Base-by-base conservation (phyloP, 2,797 vertebrate genomes). In the Botia kubotai region DNA sequence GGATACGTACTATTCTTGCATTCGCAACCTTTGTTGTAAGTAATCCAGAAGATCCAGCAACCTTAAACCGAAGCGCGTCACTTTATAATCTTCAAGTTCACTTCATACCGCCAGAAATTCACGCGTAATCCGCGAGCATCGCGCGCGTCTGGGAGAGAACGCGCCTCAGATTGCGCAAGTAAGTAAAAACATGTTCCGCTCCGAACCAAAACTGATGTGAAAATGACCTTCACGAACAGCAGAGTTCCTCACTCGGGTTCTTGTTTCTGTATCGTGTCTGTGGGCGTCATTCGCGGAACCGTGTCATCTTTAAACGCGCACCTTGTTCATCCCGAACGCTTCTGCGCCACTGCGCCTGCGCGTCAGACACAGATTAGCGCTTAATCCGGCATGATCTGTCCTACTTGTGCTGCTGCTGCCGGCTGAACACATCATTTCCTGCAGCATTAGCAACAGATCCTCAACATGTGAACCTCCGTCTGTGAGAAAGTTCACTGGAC, bases 331-430 rank as follows among this genome's bases (percentile, higher is more conserved):
- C 16, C 19, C 17, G 23, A 21, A 6, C 19, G 7, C 83, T 81
- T 80, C 83, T 17, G 72, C 62, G 46, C 52, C 73, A 12, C 5
- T 86, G 92, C 92, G 92, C 92, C 90, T 91, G 92, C 90, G 89
- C 93, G 57, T 19, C n/a, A 80, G 72, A 13, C 14, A 73, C 87
- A 89, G 93, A 94, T 93, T 93, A 93, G 55, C 2, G 66, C 77
- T 65, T 93, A 94, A 94, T 93, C 93, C 87, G 21, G 16, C 6
- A 29, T 70, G 77, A 83, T 43, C 82, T 79, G 81, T 85, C 77
- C 81, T 83, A 80, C 11, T 84, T 82, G 52, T 36, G 48, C 17
- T 39, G 16, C 60, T 39, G 16, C 3, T 33, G 33, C 33, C 33
- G 3, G 3, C 33, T 33, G 33, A 33, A 33, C 33, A 33, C 58